Percentiles rank a stretch among this genome's conserved stretches.
phyloP scores from a whole-genome alignment of 2,113 vertebrate species.

The Drymodes brunneopygia region DNA sequence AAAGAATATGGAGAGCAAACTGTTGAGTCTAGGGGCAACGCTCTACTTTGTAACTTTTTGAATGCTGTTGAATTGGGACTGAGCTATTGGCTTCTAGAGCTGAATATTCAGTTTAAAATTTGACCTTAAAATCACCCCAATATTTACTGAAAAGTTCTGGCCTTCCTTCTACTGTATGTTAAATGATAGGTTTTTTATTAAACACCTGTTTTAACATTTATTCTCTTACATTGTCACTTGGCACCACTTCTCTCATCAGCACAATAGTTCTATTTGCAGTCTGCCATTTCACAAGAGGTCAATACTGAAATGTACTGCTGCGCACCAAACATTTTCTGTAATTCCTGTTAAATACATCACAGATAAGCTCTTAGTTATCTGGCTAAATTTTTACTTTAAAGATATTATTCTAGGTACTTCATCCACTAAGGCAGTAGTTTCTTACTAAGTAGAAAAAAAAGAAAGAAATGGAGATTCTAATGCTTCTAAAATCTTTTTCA shows the following conservation, averaged over 20 bases:
- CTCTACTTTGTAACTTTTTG: not conserved
- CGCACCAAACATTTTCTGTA: not conserved
- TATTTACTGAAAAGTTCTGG: not conserved
- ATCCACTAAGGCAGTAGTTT: not conserved
- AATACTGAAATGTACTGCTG: not conserved
- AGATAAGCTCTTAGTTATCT: not conserved
- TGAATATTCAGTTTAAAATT: not conserved
- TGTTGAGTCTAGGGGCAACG: not conserved
- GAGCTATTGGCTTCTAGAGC: not conserved
- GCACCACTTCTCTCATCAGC: not conserved
- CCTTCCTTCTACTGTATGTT: not conserved
- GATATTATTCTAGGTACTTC: not conserved
- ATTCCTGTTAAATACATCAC: not conserved
- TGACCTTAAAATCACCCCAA: not conserved
- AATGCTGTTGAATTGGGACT: not conserved
- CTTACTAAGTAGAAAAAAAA: not conserved
- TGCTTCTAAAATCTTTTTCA: not conserved
- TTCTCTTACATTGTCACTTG: not conserved
- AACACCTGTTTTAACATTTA: not conserved
- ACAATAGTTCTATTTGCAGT: not conserved
- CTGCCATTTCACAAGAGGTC: not conserved
- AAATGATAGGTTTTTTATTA: not conserved
- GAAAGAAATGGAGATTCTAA: not conserved
- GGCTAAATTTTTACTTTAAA: not conserved
- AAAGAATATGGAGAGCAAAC: not conserved